Percentiles rank a stretch among this genome's conserved stretches.
Evolutionary conservation across 2,797 vertebrate species (phyloP).

Genomic region (Percopsis omiscomaycus): DNA sequence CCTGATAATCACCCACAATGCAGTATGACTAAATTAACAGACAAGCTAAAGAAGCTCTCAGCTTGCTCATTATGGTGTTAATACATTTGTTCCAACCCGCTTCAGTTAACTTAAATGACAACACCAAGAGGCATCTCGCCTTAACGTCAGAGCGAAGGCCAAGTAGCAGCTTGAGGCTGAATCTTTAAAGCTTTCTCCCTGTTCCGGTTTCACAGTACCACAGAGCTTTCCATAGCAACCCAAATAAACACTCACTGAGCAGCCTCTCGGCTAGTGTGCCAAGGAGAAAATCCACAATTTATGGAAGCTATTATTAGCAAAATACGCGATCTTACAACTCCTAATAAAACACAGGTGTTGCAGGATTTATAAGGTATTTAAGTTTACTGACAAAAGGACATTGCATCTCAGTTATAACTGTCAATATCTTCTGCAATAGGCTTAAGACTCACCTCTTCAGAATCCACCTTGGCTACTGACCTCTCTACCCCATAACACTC

Average conservation of each 20-base stretch:
- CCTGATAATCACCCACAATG: conserved; percentile 39
- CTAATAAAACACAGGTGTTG: conserved; percentile 6
- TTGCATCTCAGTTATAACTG: neutral
- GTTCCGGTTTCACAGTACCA: conserved; percentile 63
- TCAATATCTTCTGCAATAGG: neutral
- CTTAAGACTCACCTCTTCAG: too few species aligned
- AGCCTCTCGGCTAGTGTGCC: conserved; percentile 27
- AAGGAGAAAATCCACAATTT: conserved; percentile 45
- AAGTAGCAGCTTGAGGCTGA: conserved; percentile 13
- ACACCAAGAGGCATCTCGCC: conserved; percentile 37
- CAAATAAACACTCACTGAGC: conserved; percentile 72
- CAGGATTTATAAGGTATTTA: neutral
- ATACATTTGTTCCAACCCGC: conserved; percentile 53
- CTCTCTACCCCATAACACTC: neutral
- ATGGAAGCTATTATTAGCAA: conserved; percentile 27
- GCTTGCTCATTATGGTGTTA: conserved; percentile 59
- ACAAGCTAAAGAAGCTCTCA: conserved; percentile 26
- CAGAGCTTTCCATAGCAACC: conserved; percentile 74
- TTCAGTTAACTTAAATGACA: conserved; percentile 52
- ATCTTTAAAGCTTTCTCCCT: conserved; percentile 51
- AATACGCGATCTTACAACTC: conserved; percentile 19
- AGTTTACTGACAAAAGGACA: conserved; percentile 8
- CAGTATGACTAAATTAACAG: conserved; percentile 35
- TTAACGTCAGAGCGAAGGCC: neutral
- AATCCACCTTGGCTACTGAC: too few species aligned